Evolutionary conservation across 2,113 vertebrate genomes (phyloP), one percentile per base, ranked within the genome.

Genomic region (Thryonomys swinderianus): DNA sequence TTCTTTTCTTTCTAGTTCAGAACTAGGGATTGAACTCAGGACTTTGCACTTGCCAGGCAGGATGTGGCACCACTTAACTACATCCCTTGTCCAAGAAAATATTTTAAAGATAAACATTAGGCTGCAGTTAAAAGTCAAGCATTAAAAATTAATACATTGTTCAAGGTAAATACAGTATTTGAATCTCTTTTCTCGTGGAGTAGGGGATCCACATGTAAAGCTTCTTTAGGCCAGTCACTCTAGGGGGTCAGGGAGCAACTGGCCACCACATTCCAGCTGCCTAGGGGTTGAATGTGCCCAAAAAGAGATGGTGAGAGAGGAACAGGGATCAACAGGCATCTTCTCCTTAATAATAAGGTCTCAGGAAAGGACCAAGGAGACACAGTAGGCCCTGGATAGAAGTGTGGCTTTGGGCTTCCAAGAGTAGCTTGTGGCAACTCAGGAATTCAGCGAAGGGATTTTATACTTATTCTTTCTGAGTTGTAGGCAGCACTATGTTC

Each of bases 381-480:
- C 32, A 2, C 17, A 20, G 51, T 48, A 34, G 2, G 0, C 0
- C 1, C 21, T 13, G 14, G n/a, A 1, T 21, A 2, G 40, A 59
- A 51, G 37, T 27, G 32, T 34, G 34, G 42, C 25, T 0, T 5
- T 32, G 10, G 42, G 9, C 7, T 11, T 20, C 7, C 18, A 1
- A 11, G 9, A 92, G 37, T 1, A n/a, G 12, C 32, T 18, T 21
- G 62, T 27, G 23, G 45, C 9, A 9, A 61, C 2, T 23, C 25
- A 69, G 37, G 27, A 13, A 21, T 23, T 1, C 16, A 21, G 4
- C 3, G 7, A 7, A 37, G 3, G 21, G 1, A 12, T 10, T 4
- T 4, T 30, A 30, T 53, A 74, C 23, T 51, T 14, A 0, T 13
- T 61, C 23, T 45, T 57, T n/a, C 23, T 51, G 30, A 55, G 16